These are phyloP conservation scores for Pipra filicauda DNA, from an alignment of 2,113 vertebrate genomes.

Conservation along the genomic window DNA sequence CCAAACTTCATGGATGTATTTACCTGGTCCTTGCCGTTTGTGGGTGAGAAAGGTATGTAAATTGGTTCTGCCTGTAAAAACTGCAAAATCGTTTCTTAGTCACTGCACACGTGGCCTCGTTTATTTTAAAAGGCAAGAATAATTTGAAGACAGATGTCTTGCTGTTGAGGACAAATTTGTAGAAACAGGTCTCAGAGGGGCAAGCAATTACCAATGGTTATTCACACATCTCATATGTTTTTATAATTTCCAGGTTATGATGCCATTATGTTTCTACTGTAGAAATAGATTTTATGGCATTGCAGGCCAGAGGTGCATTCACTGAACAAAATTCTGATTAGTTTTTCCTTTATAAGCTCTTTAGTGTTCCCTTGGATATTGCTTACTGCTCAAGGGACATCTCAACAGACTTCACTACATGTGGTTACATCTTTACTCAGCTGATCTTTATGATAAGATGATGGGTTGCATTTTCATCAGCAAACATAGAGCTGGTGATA, in stretches of 20 bases:
- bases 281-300: neutral
- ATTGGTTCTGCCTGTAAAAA: neutral
- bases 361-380: neutral
- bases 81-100: neutral
- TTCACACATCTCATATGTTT: neutral
- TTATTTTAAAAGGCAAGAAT: neutral
- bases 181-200: neutral
- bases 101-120: neutral
- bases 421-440: neutral
- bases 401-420: neutral
- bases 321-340: neutral
- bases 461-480: neutral
- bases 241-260: neutral
- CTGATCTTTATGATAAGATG: neutral
- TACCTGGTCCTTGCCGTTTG: slow-evolving; percentile 97
- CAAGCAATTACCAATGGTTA: neutral
- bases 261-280: neutral
- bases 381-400: neutral
- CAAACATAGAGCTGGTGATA: neutral
- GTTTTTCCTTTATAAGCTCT: neutral
- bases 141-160: neutral
- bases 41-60: slow-evolving; percentile 91
- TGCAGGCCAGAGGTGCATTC: neutral
- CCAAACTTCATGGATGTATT: slow-evolving; percentile 99
- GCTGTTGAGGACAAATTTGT: neutral